phyloP scores from a whole-genome alignment of 2,888 invertebrate species.

The Drosophila pseudotalamancana region DNA sequence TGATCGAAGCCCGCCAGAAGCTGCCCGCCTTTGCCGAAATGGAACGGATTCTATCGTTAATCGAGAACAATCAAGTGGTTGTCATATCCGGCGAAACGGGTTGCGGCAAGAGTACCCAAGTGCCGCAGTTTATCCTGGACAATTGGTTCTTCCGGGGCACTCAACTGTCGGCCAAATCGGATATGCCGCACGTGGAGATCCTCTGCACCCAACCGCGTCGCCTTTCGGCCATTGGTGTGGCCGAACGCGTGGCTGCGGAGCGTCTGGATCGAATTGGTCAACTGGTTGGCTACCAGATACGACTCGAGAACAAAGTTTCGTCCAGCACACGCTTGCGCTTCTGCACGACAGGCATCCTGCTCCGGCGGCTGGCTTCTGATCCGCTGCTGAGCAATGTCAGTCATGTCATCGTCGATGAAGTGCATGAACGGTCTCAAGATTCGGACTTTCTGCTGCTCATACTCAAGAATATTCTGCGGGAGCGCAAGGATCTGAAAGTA shows the following conservation, averaged over 20 bases:
- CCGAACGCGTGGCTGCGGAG: conserved; percentile 95
- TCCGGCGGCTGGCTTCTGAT: conserved; percentile 93
- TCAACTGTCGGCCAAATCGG: conserved; percentile 80
- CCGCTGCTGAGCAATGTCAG: conserved; percentile 90
- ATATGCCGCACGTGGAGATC: conserved; percentile 90
- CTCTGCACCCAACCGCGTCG: conserved; percentile 96
- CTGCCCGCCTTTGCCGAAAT: conserved; percentile 91
- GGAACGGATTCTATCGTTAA: conserved; percentile 88
- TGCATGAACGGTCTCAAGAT: conserved; percentile 95
- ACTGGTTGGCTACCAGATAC: conserved; percentile 88
- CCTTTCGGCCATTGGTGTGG: conserved; percentile 96
- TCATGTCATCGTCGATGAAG: conserved; percentile 95
- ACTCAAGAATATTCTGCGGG: conserved; percentile 89
- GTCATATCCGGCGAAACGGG: conserved; percentile 94
- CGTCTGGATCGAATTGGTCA: conserved; percentile 88
- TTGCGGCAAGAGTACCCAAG: conserved; percentile 93
- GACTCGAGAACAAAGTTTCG: conserved; percentile 91
- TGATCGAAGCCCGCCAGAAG: conserved; percentile 87
- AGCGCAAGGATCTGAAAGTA: conserved; percentile 91
- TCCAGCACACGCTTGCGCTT: conserved; percentile 92
- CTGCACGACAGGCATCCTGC: conserved; percentile 96
- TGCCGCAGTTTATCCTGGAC: conserved; percentile 97
- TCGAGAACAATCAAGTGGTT: conserved; percentile 85
- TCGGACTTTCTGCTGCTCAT: conserved; percentile 95
- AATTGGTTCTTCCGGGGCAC: conserved; percentile 88